Conservation (phyloP, 1,140 invertebrate genomes). For the Dysdera silvatica region DNA sequence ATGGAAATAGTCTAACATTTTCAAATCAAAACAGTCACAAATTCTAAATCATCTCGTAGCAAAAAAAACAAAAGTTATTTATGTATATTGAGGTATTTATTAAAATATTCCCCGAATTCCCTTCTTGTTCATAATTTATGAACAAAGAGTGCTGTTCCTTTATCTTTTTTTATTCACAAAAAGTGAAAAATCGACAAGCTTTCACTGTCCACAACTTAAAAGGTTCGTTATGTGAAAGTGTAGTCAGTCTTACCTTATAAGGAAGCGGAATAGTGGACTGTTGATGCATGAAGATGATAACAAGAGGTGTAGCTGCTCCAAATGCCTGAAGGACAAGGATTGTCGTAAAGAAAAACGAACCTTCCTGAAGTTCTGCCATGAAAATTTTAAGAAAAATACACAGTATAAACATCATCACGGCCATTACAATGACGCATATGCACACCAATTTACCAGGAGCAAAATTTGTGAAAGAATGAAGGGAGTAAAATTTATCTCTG, state of each 20-base stretch:
- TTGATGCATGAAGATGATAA: constrained; percentile 69
- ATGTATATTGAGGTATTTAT: no score
- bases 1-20: no score
- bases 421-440: constrained; percentile 18
- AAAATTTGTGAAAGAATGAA: neutral
- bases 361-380: neutral
- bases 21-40: no score
- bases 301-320: constrained; percentile 45
- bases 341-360: constrained; percentile 7
- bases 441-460: constrained; percentile 16
- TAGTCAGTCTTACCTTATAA: constrained; percentile 67
- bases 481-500: neutral
- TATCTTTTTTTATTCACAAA: no score
- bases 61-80: no score
- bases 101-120: no score
- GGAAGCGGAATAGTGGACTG: constrained; percentile 64
- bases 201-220: no score
- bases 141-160: no score
- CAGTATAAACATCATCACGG: constrained; percentile 16
- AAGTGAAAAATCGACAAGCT: no score
- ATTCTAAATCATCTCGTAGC: no score
- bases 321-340: constrained; percentile 18
- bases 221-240: no score
- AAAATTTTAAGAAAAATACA: constrained; percentile 21
- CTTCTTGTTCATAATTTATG: no score